Evolutionary conservation across 1,140 invertebrate genomes (phyloP).

Genomic region (Mactra quadrangularis): DNA sequence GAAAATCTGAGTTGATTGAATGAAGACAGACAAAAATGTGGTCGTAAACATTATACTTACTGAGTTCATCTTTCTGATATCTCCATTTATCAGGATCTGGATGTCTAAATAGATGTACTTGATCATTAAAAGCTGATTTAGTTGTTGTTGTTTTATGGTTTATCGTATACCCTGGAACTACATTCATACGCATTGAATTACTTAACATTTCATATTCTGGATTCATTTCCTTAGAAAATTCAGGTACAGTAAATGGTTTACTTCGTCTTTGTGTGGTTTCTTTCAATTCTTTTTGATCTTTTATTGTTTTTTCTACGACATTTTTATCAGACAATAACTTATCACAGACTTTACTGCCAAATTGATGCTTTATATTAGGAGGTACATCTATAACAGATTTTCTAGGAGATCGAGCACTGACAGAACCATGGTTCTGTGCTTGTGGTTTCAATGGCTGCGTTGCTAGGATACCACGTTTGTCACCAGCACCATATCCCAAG

Average conservation of each 20-base stretch:
- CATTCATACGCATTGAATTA: conserved; percentile 65
- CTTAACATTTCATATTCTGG: conserved; percentile 69
- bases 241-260: conserved; percentile 29
- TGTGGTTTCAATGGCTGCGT: no score
- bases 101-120: conserved; percentile 64
- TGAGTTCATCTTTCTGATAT: conserved; percentile 71
- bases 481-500: conserved; percentile 46
- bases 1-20: no score
- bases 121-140: conserved; percentile 67
- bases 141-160: conserved; percentile 62
- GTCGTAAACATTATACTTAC: conserved; percentile 71
- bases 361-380: conserved; percentile 72
- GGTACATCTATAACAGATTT: conserved; percentile 62
- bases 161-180: conserved; percentile 68
- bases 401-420: neutral
- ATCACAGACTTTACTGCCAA: conserved; percentile 69
- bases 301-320: conserved; percentile 59
- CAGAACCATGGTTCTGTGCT: neutral
- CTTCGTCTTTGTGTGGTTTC: conserved; percentile 33
- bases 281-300: conserved; percentile 49
- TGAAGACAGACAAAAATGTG: no score
- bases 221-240: conserved; percentile 55
- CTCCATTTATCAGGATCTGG: conserved; percentile 70
- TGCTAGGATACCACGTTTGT: conserved; percentile 30
- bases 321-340: conserved; percentile 68